phyloP scores from a whole-genome alignment of 2,113 vertebrate genomes.

The Strix uralensis region DNA sequence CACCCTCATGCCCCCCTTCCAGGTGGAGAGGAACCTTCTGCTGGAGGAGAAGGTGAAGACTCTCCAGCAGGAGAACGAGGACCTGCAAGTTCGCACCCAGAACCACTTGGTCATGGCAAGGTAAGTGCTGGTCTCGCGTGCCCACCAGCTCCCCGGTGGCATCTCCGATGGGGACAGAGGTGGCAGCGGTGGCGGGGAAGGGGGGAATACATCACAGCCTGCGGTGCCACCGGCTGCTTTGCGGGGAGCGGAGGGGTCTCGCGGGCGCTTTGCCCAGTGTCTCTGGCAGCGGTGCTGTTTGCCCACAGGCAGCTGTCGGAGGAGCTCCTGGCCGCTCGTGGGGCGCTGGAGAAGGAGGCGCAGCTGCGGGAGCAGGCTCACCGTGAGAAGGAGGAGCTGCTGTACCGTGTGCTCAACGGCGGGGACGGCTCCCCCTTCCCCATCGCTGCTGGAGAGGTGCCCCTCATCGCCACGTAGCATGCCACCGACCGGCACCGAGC shows the following conservation, averaged over 20 bases:
- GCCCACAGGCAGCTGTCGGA: slow-evolving; percentile 82
- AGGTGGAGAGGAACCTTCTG: slow-evolving; percentile 84
- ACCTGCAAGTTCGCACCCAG: slow-evolving; percentile 80
- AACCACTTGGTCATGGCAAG: slow-evolving; percentile 80
- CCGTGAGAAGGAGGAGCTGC: slow-evolving; percentile 89
- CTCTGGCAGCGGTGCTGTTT: neutral
- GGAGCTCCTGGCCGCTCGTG: slow-evolving; percentile 80
- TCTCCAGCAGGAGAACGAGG: slow-evolving; percentile 88
- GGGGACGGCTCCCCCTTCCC: slow-evolving; percentile 73
- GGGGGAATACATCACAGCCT: fast-evolving
- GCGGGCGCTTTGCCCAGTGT: fast-evolving
- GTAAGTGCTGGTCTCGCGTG: slow-evolving; percentile 19
- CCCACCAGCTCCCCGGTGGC: neutral
- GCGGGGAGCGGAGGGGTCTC: fast-evolving
- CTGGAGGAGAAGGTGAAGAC: slow-evolving; percentile 84
- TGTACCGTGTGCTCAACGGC: slow-evolving; percentile 80
- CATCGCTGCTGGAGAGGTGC: slow-evolving; percentile 39
- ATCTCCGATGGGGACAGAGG: fast-evolving
- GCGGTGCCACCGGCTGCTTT: fast-evolving
- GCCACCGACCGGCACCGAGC: fast-evolving
- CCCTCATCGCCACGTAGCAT: slow-evolving; percentile 70
- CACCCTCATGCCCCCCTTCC: neutral
- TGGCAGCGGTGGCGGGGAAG: neutral
- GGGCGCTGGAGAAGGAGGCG: slow-evolving; percentile 81
- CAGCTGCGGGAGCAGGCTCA: slow-evolving; percentile 72